A percentile compares a stretch with the other conserved stretches of the same genome.
phyloP scores from a whole-genome alignment of 1,140 invertebrate species.

The Drosophila subobscura region DNA sequence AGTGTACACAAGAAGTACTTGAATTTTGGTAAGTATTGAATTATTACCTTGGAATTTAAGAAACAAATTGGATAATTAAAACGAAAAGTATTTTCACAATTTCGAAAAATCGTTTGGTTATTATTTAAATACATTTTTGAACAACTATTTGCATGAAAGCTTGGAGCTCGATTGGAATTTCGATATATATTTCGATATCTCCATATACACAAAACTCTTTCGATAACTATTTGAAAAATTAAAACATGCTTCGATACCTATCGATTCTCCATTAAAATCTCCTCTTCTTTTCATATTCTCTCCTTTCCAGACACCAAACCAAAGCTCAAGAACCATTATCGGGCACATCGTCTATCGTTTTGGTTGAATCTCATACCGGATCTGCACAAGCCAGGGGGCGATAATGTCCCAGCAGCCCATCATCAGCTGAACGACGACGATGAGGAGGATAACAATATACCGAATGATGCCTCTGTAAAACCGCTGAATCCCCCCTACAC shows the following conservation, averaged over 20 bases:
- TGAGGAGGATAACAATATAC: constrained; percentile 84
- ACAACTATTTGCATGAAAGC: too few relatives aligned
- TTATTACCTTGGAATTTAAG: background rate
- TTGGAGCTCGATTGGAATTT: too few relatives aligned
- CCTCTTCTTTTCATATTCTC: background rate
- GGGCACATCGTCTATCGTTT: constrained; percentile 96
- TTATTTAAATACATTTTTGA: too few relatives aligned
- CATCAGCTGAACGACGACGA: constrained; percentile 93
- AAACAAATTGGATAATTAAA: background rate
- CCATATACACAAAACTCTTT: too few relatives aligned
- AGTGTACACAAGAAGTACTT: constrained; percentile 96
- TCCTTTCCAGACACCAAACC: constrained; percentile 90
- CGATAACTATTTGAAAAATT: background rate
- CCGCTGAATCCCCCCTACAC: constrained; percentile 83
- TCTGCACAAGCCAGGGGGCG: constrained; percentile 94
- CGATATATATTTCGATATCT: too few relatives aligned
- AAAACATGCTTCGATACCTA: background rate
- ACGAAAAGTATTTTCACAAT: too few relatives aligned
- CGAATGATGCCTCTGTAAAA: constrained; percentile 84
- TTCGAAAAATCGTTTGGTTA: too few relatives aligned
- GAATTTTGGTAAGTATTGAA: constrained; percentile 88
- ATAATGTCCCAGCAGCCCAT: constrained; percentile 92
- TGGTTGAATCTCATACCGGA: constrained; percentile 98
- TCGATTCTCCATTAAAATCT: too few relatives aligned
- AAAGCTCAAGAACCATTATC: constrained; percentile 96